phyloP scores from a whole-genome alignment of 2,888 invertebrate species.

The Polydrusus pterygomalis region DNA sequence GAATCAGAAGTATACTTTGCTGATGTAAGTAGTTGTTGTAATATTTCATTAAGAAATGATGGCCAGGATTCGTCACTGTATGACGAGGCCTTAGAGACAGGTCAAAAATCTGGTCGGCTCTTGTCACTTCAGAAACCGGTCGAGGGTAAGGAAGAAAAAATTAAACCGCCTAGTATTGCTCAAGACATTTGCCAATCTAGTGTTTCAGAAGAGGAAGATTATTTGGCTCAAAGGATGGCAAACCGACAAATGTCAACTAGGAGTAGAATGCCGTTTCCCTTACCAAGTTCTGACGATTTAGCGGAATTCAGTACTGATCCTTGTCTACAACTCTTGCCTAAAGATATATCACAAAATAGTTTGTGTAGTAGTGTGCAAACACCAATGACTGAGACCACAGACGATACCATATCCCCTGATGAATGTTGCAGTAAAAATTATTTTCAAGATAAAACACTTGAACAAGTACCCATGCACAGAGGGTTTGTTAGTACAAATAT shows the following conservation, averaged over 20 bases:
- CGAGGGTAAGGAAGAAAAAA: slow-evolving; percentile 62
- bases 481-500: slow-evolving; percentile 56
- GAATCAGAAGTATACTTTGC: slow-evolving; percentile 92
- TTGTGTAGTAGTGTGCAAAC: slow-evolving; percentile 70
- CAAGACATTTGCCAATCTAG: slow-evolving; percentile 64
- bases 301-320: slow-evolving; percentile 62
- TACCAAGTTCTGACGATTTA: slow-evolving; percentile 70
- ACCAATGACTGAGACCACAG: slow-evolving; percentile 71
- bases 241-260: slow-evolving; percentile 77
- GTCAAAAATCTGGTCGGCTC: slow-evolving; percentile 66
- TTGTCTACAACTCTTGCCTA: slow-evolving; percentile 65
- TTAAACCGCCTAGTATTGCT: slow-evolving; percentile 8
- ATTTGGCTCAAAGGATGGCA: slow-evolving; percentile 75
- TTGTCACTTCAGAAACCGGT: slow-evolving; percentile 71
- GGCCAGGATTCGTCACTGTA: slow-evolving; percentile 77
- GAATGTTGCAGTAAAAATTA: slow-evolving; percentile 68
- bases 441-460: slow-evolving; percentile 64
- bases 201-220: slow-evolving; percentile 75
- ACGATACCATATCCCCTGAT: slow-evolving; percentile 68
- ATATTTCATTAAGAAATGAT: slow-evolving; percentile 78
- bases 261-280: slow-evolving; percentile 76
- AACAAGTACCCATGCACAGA: slow-evolving; percentile 60
- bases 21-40: slow-evolving; percentile 89
- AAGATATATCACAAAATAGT: slow-evolving; percentile 69
- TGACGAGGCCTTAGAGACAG: slow-evolving; percentile 73